Evolutionary conservation across 2,113 vertebrate species (phyloP).

Genomic region (Zosterops japonicus): DNA sequence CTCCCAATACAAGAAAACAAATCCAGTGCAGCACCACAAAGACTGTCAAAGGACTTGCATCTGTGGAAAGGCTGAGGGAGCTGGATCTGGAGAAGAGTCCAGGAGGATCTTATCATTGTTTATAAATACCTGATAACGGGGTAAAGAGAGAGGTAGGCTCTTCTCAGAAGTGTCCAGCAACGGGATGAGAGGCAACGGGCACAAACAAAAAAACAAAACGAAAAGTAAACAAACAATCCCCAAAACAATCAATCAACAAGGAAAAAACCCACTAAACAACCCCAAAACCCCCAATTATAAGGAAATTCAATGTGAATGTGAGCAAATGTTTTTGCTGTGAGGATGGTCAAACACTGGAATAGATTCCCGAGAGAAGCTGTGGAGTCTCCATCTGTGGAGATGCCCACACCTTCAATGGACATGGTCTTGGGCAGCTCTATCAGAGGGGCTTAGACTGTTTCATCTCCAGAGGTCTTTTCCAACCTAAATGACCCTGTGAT

Average conservation of each 20-base stretch:
- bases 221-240: background rate
- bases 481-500: background rate
- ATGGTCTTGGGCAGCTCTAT: background rate
- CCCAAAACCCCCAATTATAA: rapidly evolving
- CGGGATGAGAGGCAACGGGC: background rate
- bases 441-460: background rate
- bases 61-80: background rate
- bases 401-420: background rate
- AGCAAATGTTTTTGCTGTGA: background rate
- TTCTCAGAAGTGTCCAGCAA: background rate
- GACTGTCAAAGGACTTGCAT: background rate
- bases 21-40: background rate
- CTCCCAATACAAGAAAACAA: background rate
- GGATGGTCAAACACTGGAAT: background rate
- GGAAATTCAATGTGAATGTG: rapidly evolving
- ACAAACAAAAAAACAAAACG: background rate
- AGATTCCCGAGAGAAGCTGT: background rate
- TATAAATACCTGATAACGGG: background rate
- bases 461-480: background rate
- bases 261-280: background rate
- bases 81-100: background rate
- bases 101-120: background rate
- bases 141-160: background rate
- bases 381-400: background rate
- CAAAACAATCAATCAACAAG: background rate